Evolutionary conservation across 2,888 invertebrate genomes (phyloP).

Genomic region (Malthinus seriepunctatus): DNA sequence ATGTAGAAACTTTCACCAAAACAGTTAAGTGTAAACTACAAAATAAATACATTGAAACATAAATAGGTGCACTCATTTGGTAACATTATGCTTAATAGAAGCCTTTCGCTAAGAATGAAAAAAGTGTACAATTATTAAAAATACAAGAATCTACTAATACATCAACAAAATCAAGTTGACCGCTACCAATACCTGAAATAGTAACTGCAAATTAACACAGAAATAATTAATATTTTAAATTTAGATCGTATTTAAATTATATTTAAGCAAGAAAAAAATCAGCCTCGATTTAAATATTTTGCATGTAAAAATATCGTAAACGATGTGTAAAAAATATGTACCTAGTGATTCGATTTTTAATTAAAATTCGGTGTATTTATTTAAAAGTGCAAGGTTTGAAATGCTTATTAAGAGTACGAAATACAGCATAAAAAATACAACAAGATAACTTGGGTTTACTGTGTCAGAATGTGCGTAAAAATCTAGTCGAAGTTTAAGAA

Average conservation of each 20-base stretch:
- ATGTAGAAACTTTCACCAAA: constrained; percentile 4
- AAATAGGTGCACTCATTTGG: background rate
- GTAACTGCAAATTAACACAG: constrained; percentile 6
- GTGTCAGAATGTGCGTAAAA: no score
- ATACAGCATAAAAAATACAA: no score
- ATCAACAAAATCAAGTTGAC: constrained; percentile 46
- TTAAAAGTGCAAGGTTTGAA: no score
- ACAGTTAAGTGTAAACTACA: constrained; percentile 1
- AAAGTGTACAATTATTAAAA: background rate
- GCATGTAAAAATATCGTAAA: background rate
- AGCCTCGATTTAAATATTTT: background rate
- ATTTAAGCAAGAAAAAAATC: background rate
- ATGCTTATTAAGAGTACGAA: no score
- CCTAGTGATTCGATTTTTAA: no score
- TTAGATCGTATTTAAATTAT: background rate
- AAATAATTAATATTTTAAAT: constrained; percentile 1
- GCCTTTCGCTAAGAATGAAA: background rate
- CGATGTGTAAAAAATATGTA: no score
- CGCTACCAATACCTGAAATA: constrained; percentile 18
- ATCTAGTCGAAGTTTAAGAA: no score
- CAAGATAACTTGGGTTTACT: no score
- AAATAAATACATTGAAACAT: background rate
- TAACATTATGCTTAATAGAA: constrained; percentile 30
- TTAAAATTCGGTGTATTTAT: no score
- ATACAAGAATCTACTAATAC: background rate